Percentiles rank a stretch among this genome's conserved stretches.
Conservation (phyloP, 2,113 vertebrate genomes). For the Grus americana region DNA sequence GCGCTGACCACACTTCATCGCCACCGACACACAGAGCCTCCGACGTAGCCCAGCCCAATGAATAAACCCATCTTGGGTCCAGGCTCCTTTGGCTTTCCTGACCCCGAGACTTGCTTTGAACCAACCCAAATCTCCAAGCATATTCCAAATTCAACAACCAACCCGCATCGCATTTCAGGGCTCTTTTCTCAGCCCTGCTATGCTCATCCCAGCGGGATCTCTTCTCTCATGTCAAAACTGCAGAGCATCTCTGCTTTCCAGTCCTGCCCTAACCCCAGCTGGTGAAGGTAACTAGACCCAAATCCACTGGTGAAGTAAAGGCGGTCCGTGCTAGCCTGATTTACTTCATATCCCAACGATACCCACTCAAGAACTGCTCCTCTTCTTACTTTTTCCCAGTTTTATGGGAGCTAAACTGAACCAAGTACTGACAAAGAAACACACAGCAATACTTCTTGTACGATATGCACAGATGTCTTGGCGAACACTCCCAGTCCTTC, state of each 20-base stretch:
- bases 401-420: not conserved
- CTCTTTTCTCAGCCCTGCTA: not conserved
- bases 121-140: not conserved
- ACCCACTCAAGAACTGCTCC: not conserved
- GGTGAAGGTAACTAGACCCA: not conserved
- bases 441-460: not conserved
- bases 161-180: rapidly evolving
- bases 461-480: not conserved
- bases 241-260: not conserved
- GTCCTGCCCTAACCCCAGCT: not conserved
- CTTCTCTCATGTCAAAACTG: not conserved
- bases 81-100: not conserved
- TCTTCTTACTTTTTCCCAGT: not conserved
- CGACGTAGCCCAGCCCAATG: not conserved
- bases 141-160: not conserved
- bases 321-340: rapidly evolving
- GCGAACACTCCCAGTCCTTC: not conserved
- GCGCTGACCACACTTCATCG: not conserved
- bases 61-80: not conserved
- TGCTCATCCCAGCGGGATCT: not conserved
- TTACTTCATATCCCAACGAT: rapidly evolving
- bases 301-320: not conserved
- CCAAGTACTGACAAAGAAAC: not conserved
- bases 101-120: not conserved
- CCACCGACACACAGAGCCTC: not conserved